phyloP scores from a whole-genome alignment of 2,797 vertebrate genomes.

The Orientallactaga sibirica region DNA sequence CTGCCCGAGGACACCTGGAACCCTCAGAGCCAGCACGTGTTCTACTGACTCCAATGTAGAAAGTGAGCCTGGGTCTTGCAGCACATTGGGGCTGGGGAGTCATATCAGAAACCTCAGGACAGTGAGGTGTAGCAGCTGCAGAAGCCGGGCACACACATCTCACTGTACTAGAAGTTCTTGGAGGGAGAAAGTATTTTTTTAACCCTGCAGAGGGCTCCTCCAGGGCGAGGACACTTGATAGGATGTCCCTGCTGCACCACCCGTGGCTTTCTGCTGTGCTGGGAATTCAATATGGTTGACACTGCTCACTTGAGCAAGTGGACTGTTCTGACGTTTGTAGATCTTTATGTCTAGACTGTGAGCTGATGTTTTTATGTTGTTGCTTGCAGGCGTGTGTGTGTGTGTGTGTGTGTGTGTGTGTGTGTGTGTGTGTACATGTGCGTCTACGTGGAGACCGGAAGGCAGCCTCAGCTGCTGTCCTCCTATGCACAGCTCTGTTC shows the following conservation, averaged over 20 bases:
- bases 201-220: not conserved
- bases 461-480: too few species aligned
- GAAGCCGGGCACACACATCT: not conserved
- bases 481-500: too few species aligned
- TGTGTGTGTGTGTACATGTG: too few species aligned
- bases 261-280: fast-evolving
- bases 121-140: not conserved
- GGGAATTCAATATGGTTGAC: not conserved
- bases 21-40: not conserved
- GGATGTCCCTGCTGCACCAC: fast-evolving
- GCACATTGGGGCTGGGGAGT: not conserved
- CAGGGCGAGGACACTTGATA: not conserved
- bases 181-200: not conserved
- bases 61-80: not conserved
- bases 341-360: not conserved
- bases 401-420: too few species aligned
- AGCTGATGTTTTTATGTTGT: not conserved
- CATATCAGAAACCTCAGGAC: not conserved
- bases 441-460: too few species aligned
- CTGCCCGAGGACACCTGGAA: not conserved
- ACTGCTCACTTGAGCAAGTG: not conserved
- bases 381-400: too few species aligned
- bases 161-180: not conserved
- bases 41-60: not conserved
- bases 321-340: not conserved